Percentiles rank a stretch among this genome's conserved stretches.
These are phyloP conservation scores for Centroberyx gerrardi DNA, from an alignment of 2,797 vertebrate genomes.

Conservation along the genomic window DNA sequence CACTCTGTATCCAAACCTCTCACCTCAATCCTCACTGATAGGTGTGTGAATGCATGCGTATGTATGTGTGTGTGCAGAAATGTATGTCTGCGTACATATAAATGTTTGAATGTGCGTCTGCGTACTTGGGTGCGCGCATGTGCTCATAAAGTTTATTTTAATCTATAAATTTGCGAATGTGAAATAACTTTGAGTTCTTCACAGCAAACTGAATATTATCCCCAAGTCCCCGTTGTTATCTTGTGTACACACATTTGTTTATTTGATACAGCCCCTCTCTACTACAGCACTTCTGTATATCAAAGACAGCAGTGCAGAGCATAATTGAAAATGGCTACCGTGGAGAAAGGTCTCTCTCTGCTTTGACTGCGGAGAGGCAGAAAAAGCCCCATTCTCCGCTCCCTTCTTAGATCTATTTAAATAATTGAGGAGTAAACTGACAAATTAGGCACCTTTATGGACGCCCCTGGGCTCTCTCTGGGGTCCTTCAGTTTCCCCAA, in stretches of 20 bases:
- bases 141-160: conserved; percentile 62
- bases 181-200: conserved; percentile 77
- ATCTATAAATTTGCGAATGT: conserved; percentile 68
- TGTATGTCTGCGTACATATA: conserved; percentile 21
- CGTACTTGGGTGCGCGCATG: conserved; percentile 8
- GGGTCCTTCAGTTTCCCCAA: conserved; percentile 79
- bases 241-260: conserved; percentile 86
- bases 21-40: conserved; percentile 51
- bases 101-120: conserved; percentile 10
- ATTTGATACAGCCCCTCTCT: conserved; percentile 83
- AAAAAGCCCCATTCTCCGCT: conserved; percentile 81
- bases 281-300: conserved; percentile 80
- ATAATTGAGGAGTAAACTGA: conserved; percentile 89
- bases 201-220: conserved; percentile 76
- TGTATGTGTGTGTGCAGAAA: conserved; percentile 15
- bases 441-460: conserved; percentile 90
- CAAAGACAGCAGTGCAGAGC: conserved; percentile 79
- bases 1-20: conserved; percentile 30
- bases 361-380: conserved; percentile 77
- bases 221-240: conserved; percentile 82
- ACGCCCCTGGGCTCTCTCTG: conserved; percentile 82
- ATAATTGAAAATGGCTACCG: conserved; percentile 84
- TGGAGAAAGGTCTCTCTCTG: conserved; percentile 84
- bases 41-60: conserved; percentile 26
- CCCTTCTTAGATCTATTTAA: conserved; percentile 87